Base-by-base conservation (phyloP, 2,888 invertebrate species). In the Dicranocentrus wangi region DNA sequence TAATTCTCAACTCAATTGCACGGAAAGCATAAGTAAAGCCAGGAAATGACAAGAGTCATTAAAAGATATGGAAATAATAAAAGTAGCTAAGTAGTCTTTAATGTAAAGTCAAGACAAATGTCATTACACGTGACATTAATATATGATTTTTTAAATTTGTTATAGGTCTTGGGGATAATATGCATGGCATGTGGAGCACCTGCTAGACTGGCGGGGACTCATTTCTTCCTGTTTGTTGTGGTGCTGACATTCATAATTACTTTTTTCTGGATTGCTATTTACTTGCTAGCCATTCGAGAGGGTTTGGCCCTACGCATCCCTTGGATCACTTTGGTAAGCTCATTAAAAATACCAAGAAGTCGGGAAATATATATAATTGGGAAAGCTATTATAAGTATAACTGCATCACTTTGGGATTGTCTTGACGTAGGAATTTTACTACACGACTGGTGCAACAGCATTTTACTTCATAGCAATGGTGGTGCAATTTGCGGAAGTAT, bases 371-470 rank as follows among this genome's bases (percentile, higher is more conserved):
- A 7, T 39, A 8, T 39, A 7, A 39, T 8, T 39, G 39, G n/a
- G n/a, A n/a, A n/a, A n/a, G n/a, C n/a, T n/a, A n/a, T n/a, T n/a
- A n/a, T n/a, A n/a, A n/a, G n/a, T n/a, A n/a, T n/a, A n/a, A n/a
- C n/a, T n/a, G n/a, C n/a, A n/a, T n/a, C n/a, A n/a, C n/a, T n/a
- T n/a, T n/a, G n/a, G n/a, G n/a, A n/a, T n/a, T n/a, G n/a, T n/a
- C n/a, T n/a, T n/a, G n/a, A n/a, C n/a, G n/a, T 90, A 96, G 96
- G 96, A 96, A 90, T 89, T 95, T 86, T 89, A 95, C 81, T 94
- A 95, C 88, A 94, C 94, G 13, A 91, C 90, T 42, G 90, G 94
- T 83, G 91, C 92, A 87, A 91, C 94, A 0, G 88, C 93, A 21
- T 89, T 94, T 85, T 95, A 95, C 89, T 90, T 93, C 86, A 93